Conservation (phyloP, 2,113 vertebrate genomes). For the Hippocampus abdominalis region DNA sequence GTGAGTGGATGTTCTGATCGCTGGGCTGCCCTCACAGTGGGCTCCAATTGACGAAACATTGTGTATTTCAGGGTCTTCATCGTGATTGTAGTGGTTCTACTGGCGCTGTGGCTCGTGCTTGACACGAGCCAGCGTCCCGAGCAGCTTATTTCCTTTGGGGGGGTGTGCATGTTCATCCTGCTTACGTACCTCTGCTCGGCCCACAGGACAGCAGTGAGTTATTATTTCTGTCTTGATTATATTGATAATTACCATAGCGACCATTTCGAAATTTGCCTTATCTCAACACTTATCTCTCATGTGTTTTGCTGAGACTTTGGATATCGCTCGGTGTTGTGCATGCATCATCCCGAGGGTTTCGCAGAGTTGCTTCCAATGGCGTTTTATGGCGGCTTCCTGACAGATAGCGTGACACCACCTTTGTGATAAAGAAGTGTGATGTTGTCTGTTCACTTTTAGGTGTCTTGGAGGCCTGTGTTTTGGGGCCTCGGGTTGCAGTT, state of each 20-base stretch:
- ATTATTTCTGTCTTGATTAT: neutral
- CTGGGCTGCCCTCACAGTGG: neutral
- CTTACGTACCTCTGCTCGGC: conserved; percentile 82
- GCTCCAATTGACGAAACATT: neutral
- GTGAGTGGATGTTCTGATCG: conserved; percentile 69
- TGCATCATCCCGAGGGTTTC: conserved; percentile 30
- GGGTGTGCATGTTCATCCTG: conserved; percentile 77
- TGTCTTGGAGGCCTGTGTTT: conserved; percentile 82
- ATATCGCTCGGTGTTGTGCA: conserved; percentile 44
- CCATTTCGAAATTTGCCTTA: conserved; percentile 26
- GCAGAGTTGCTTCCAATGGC: conserved; percentile 27
- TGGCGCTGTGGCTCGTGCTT: conserved; percentile 79
- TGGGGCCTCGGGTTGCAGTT: conserved; percentile 91
- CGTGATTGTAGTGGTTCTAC: conserved; percentile 58
- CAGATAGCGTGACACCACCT: conserved; percentile 4
- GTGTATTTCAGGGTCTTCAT: conserved; percentile 78
- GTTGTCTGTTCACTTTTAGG: conserved; percentile 59
- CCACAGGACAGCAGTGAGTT: conserved; percentile 78
- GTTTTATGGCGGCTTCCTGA: conserved; percentile 1
- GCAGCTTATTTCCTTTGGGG: conserved; percentile 87
- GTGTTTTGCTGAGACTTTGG: conserved; percentile 40
- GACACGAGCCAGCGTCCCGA: conserved; percentile 78
- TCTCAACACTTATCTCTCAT: conserved; percentile 37
- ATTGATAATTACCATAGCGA: neutral
- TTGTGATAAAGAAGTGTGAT: neutral